Percentiles rank a stretch among this genome's conserved stretches.
These are phyloP conservation scores for Epizoanthus ramosus DNA, from an alignment of 92 coral and sea anemone genomes.

Conservation along the genomic window DNA sequence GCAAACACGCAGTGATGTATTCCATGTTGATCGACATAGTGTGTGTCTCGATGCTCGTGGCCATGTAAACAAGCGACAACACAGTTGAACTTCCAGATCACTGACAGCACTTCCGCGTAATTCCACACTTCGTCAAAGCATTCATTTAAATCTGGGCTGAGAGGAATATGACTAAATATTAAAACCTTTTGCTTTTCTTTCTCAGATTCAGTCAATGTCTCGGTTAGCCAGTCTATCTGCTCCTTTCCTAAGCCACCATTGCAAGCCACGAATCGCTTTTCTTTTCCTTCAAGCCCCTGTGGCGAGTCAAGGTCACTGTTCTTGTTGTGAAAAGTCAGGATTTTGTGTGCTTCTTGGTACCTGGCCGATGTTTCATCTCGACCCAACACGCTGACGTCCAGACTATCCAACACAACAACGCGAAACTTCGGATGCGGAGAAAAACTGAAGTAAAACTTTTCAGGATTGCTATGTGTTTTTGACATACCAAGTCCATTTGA, in stretches of 20 bases:
- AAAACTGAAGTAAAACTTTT: slow-evolving; percentile 66
- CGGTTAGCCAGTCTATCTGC: slow-evolving; percentile 71
- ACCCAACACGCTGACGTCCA: slow-evolving; percentile 74
- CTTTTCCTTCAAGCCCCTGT: slow-evolving; percentile 54
- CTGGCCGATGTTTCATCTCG: slow-evolving; percentile 43
- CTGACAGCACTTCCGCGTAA: slow-evolving; percentile 60
- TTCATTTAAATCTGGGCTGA: slow-evolving; percentile 49
- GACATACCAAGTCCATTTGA: slow-evolving; percentile 2
- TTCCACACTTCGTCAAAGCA: slow-evolving; percentile 59
- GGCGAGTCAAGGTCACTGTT: slow-evolving; percentile 56
- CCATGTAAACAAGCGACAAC: slow-evolving; percentile 76
- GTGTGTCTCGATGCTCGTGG: slow-evolving; percentile 62
- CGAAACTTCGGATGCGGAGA: slow-evolving; percentile 62
- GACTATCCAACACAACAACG: slow-evolving; percentile 70
- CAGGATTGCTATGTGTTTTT: slow-evolving; percentile 22
- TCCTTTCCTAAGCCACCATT: slow-evolving; percentile 69
- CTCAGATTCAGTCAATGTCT: slow-evolving; percentile 58
- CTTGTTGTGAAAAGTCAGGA: slow-evolving; percentile 54
- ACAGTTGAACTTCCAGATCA: slow-evolving; percentile 57
- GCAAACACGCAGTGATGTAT: slow-evolving; percentile 71
- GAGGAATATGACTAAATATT: slow-evolving; percentile 72
- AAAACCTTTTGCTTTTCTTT: slow-evolving; percentile 56
- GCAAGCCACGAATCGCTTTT: slow-evolving; percentile 57
- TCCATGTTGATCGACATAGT: slow-evolving; percentile 57
- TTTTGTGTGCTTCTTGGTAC: slow-evolving; percentile 55